Evolutionary conservation across 2,888 invertebrate genomes (phyloP), one percentile per base, ranked within the genome.

Genomic region (Platynereis dumerilii): DNA sequence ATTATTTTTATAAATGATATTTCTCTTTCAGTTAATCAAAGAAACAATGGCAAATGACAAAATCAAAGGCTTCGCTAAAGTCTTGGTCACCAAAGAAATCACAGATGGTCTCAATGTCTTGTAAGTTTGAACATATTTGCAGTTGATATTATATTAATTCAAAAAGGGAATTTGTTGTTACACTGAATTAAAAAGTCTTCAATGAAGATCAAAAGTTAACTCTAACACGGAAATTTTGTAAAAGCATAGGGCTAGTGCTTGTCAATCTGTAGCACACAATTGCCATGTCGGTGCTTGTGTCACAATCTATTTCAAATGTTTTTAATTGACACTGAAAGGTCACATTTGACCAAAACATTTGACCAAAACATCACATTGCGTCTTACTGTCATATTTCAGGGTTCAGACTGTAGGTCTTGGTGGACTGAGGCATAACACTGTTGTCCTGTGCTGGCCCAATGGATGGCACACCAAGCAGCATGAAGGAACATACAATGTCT

Each of bases 51-150:
- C 28, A 17, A 55, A 53, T 1, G 67, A 71, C 22, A 73, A 72
- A 39, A 72, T 72, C 10, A 73, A 74, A 60, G 75, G 75, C 15
- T 75, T 75, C 61, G 70, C 71, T 20, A 75, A 75, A 57, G 71
- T 74, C 2, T 61, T 73, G 55, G 61, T 69, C 17, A 65, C 73
- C 10, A 66, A 59, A 22, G 66, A 74, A 60, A 29, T 75, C 27
- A 64, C 59, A 24, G 72, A 73, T 29, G 74, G 76, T 10, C 55
- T 78, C 45, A 92, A 92, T 74, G 91, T 93, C 78, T 87, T 94
- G 91, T 93, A 87, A 69, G 62, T 62, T 52, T n/a, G 12, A n/a
- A n/a, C n/a, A n/a, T n/a, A n/a, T n/a, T n/a, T n/a, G 15, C 15
- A 15, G 12, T 15, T 42, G 42, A 42, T 42, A 42, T 42, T 42